phyloP scores from a whole-genome alignment of 2,113 vertebrate genomes.

The Cyphomyrus plagiostoma region DNA sequence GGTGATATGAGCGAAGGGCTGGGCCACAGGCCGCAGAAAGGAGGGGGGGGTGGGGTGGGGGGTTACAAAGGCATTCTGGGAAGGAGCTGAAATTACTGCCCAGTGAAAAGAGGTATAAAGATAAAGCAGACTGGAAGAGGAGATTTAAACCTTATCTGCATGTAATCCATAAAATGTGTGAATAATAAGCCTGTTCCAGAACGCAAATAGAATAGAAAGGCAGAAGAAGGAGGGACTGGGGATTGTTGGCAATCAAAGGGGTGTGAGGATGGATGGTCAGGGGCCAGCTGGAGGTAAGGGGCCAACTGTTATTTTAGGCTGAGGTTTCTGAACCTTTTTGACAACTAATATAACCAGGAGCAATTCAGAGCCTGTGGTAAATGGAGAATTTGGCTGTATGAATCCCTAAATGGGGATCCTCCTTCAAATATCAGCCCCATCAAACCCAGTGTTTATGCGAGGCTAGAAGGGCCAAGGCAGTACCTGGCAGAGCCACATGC shows the following conservation, averaged over 20 bases:
- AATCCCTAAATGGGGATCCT: background rate
- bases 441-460: too few relatives aligned
- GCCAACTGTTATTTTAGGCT: constrained; percentile 9
- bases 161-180: background rate
- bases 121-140: background rate
- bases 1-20: background rate
- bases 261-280: background rate
- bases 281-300: background rate
- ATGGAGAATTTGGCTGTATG: background rate
- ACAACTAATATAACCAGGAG: background rate
- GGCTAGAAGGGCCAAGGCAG: background rate
- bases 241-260: background rate
- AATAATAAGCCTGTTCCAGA: constrained; percentile 2
- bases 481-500: background rate
- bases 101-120: constrained; percentile 2
- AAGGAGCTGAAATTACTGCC: background rate
- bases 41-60: background rate
- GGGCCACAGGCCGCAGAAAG: background rate
- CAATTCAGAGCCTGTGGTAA: background rate
- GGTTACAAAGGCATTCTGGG: background rate
- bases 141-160: background rate
- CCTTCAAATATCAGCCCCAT: background rate
- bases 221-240: background rate
- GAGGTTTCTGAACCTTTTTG: constrained; percentile 8
- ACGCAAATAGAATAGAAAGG: background rate